Base-by-base conservation (phyloP, 1,140 invertebrate species). In the Chrysomallon squamiferum region DNA sequence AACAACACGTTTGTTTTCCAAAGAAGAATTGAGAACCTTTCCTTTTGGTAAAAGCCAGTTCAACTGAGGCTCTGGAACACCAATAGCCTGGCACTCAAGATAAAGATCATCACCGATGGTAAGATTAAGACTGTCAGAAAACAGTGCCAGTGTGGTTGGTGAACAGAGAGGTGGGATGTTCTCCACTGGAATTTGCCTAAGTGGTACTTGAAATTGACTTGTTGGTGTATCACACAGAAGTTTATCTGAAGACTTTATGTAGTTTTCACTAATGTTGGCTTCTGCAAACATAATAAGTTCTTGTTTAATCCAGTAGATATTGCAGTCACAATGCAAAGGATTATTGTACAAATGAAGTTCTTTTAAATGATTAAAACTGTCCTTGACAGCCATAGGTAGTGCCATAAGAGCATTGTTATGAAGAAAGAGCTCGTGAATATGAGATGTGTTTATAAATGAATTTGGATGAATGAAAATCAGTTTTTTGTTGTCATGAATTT, bases 301-400 rank as follows among this genome's bases (percentile, higher is more conserved):
- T 49, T 82, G 60, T 25, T 73, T 68, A 15, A 88, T 78, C 87
- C 87, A 88, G 38, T 79, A 75, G 20, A 81, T 73, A 73, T 87
- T 87, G 68, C 87, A 88, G 68, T 88, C 86, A 72, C 87, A 88
- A n/a, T 70, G 72, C 2, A 88, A 71, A 15, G 85, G 85, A 64
- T 88, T 88, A 18, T 83, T 79, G 47, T 85, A 80, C 0, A 87
- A 65, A 50, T 82, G 80, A 15, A 87, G 77, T 47, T 82, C 73
- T 20, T 72, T 57, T 6, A 83, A 72, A 41, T 69, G 62, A 29
- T 80, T 82, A 11, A 84, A 63, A 7, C 62, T 66, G 0, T 74
- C 59, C 7, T 78, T 63, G 13, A 87, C 59, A 32, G 74, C 60
- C 25, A 73, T 41, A 33, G 80, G 75, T 35, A 87, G 58, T n/a